Base-by-base conservation (phyloP, 2,888 invertebrate species). In the Aporophyla nigra region DNA sequence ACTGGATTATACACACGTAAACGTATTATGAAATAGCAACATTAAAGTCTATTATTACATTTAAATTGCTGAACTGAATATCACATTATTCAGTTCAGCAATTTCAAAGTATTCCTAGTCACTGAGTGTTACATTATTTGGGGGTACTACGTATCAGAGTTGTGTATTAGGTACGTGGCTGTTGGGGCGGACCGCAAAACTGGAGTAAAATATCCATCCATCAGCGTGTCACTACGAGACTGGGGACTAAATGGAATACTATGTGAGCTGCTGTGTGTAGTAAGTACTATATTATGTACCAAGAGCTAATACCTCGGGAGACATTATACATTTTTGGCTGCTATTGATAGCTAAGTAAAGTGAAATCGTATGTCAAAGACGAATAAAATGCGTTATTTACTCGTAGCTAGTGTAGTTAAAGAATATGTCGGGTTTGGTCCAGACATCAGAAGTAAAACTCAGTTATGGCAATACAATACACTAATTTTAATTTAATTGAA, bases 161-260 rank as follows among this genome's bases (percentile, higher is more conserved):
- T 58, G 77, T 70, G 73, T 83, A 70, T 74, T 53, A 49, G 66
- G 71, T 16, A 86, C 70, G 46, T 70, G 76, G 82, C 61, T 63
- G 71, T 54, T n/a, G 67, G 61, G 71, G 78, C 70, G 66, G 67
- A 83, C 71, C 78, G 65, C 79, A 69, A 66, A 74, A 86, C 80
- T 86, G 73, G 67, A 84, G 75, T 74, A 62, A 79, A 86, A 80
- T 76, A 86, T 71, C 75, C 87, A 84, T 84, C 86, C 80, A 84
- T 86, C 84, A 84, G 80, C 63, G 24, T 84, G 86, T 86, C 84
- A 86, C 72, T 68, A 61, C 69, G 68, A 79, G 56, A 79, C 70
- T 76, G 68, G 62, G 65, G 79, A 79, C 80, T 76, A 84, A 86
- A 86, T 72, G 63, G 66, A 74, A 84, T 72, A 78, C 80, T 83